These are phyloP conservation scores for Xiphias gladius DNA, from an alignment of 2,113 vertebrate genomes.

Conservation along the genomic window DNA sequence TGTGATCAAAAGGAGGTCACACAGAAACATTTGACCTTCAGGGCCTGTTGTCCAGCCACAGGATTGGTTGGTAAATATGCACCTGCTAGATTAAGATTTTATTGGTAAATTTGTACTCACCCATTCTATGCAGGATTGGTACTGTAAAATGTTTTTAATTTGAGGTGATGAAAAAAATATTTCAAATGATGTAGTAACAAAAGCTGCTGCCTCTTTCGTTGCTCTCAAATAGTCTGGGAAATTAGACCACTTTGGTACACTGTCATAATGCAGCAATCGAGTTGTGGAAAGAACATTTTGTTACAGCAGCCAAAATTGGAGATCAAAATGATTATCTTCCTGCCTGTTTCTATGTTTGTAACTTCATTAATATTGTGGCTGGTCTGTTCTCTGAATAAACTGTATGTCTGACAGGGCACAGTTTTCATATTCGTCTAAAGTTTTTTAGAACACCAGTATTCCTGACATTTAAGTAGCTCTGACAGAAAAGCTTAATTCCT, in stretches of 20 bases:
- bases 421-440: not conserved
- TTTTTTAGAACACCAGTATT: too few relatives aligned
- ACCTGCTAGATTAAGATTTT: not conserved
- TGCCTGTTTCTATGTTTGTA: not conserved
- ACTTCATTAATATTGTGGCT: not conserved
- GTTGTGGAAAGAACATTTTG: not conserved
- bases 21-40: too few relatives aligned
- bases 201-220: not conserved
- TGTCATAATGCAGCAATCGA: not conserved
- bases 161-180: not conserved
- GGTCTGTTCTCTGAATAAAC: not conserved
- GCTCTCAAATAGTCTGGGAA: not conserved
- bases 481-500: not conserved
- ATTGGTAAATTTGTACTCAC: not conserved
- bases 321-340: not conserved
- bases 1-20: not conserved
- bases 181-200: not conserved
- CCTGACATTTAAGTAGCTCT: not conserved
- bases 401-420: not conserved
- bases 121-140: not conserved
- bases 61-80: too few relatives aligned
- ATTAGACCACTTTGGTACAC: conserved; percentile 10
- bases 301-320: not conserved
- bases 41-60: too few relatives aligned
- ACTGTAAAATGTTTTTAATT: not conserved